These are phyloP conservation scores for Drosophila cracens DNA, from an alignment of 2,888 invertebrate genomes.

Conservation along the genomic window DNA sequence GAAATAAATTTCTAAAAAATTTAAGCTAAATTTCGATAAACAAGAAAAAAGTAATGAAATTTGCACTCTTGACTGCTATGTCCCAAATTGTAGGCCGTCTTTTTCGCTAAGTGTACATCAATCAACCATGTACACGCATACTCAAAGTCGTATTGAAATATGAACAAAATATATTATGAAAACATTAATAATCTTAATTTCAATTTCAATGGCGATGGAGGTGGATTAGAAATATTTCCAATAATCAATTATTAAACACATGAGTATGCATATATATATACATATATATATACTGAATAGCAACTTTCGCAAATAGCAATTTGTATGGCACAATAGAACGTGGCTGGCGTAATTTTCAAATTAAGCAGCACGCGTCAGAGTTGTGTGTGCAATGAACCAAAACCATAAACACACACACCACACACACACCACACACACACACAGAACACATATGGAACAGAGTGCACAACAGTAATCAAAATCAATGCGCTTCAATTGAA, in stretches of 20 bases:
- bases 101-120: background rate
- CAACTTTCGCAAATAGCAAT: background rate
- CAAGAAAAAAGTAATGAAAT: background rate
- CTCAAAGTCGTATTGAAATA: slow-evolving; percentile 5
- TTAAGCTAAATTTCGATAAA: background rate
- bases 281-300: background rate
- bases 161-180: slow-evolving; percentile 21
- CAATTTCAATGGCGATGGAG: background rate
- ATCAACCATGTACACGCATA: background rate
- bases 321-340: background rate
- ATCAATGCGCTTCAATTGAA: slow-evolving; percentile 74
- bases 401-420: slow-evolving; percentile 20
- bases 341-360: slow-evolving; percentile 43
- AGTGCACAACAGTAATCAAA: slow-evolving; percentile 63
- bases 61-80: background rate
- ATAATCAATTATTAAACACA: background rate
- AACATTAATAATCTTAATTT: background rate
- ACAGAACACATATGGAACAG: slow-evolving; percentile 20
- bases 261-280: too few relatives aligned
- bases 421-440: slow-evolving; percentile 24
- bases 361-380: slow-evolving; percentile 55
- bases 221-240: background rate
- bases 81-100: background rate
- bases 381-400: slow-evolving; percentile 48
- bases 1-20: too few relatives aligned